A percentile compares a stretch with the other conserved stretches of the same genome.
These are phyloP conservation scores for Potamarius usumacintae DNA, from an alignment of 2,113 vertebrate species.

Conservation along the genomic window DNA sequence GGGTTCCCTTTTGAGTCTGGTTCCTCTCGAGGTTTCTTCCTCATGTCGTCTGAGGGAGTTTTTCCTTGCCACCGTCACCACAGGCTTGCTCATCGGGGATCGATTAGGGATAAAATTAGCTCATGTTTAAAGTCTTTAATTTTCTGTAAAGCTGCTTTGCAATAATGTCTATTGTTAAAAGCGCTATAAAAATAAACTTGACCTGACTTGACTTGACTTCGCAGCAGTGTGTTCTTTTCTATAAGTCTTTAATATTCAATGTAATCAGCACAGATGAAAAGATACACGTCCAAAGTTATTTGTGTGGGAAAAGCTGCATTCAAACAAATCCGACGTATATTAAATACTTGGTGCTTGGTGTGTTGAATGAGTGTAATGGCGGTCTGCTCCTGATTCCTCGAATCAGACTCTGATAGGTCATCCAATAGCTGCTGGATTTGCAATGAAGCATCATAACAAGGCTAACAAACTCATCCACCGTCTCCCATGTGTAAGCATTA, in stretches of 20 bases:
- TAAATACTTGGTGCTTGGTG: background rate
- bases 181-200: no score
- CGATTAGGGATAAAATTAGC: no score
- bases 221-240: background rate
- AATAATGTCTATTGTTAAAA: no score
- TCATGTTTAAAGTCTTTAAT: no score
- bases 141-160: no score
- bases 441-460: background rate
- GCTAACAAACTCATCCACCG: background rate
- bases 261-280: background rate
- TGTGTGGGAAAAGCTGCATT: background rate
- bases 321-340: background rate
- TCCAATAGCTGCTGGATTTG: background rate
- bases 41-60: no score
- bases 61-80: no score
- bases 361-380: background rate
- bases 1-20: no score
- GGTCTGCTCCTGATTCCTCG: background rate
- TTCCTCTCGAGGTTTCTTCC: no score
- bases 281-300: background rate
- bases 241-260: background rate
- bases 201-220: background rate
- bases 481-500: background rate
- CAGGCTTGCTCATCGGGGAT: no score
- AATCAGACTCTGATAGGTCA: background rate